Percentiles rank a stretch among this genome's conserved stretches.
phyloP scores from a whole-genome alignment of 2,797 vertebrate species.

The Threskiornis aethiopicus region DNA sequence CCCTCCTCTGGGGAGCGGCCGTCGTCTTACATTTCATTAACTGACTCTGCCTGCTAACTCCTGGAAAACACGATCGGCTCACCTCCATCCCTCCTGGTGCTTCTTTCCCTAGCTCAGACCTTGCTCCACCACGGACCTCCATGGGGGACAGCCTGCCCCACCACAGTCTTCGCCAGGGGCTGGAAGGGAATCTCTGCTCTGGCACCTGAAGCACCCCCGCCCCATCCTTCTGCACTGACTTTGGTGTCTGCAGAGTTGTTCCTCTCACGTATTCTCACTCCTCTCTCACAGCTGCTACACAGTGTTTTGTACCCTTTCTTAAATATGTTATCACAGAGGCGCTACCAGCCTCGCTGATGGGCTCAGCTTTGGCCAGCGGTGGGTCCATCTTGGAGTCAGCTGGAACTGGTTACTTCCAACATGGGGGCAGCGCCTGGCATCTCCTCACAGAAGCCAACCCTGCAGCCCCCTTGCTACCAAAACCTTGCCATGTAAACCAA shows the following conservation, averaged over 20 bases:
- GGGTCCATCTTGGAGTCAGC: rapidly evolving
- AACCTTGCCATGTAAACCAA: neutral
- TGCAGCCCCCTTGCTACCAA: neutral
- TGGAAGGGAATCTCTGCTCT: neutral
- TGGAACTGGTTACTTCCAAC: neutral
- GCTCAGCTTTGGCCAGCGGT: rapidly evolving
- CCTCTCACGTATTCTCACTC: neutral
- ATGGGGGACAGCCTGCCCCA: no score
- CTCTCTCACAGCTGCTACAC: neutral
- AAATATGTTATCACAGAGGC: neutral
- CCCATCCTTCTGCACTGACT: neutral
- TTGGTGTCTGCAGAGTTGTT: neutral
- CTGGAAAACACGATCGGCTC: neutral
- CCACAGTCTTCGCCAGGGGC: neutral
- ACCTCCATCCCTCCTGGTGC: neutral
- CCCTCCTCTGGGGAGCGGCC: neutral
- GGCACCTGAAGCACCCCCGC: neutral
- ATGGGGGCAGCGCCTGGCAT: neutral
- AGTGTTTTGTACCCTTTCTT: neutral
- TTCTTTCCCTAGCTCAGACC: neutral
- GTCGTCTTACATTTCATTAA: neutral
- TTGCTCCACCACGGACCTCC: neutral
- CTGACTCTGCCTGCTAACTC: neutral
- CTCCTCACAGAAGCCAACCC: neutral
- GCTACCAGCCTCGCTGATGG: neutral